A percentile compares a stretch with the other conserved stretches of the same genome.
Evolutionary conservation across 1,140 invertebrate genomes (phyloP).

Genomic region (Brachionus rotundiformis): DNA sequence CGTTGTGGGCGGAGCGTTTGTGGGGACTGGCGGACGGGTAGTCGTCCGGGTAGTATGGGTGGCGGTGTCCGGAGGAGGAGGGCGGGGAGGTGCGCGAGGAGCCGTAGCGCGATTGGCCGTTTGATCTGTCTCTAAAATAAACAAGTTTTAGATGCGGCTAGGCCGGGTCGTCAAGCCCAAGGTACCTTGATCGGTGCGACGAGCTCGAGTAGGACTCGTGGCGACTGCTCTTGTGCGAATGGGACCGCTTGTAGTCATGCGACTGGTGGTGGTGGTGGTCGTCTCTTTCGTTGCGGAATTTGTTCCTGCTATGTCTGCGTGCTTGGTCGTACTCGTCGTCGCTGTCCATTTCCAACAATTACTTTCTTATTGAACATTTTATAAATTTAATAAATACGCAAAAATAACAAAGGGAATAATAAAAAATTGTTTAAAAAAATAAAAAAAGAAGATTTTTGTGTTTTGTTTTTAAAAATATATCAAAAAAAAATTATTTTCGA

Average conservation of each 20-base stretch:
- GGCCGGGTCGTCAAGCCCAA: too few relatives aligned
- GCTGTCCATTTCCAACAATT: conserved; percentile 9
- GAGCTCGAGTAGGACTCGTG: background rate
- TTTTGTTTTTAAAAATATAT: too few relatives aligned
- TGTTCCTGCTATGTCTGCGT: background rate
- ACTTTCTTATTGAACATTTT: conserved; percentile 39
- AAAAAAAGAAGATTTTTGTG: background rate
- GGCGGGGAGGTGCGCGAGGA: background rate
- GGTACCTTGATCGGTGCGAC: background rate
- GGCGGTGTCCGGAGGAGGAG: background rate
- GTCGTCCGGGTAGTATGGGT: background rate
- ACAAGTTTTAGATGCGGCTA: too few relatives aligned
- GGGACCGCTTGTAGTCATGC: background rate
- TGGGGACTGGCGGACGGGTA: background rate
- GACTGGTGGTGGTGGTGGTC: background rate
- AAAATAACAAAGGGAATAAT: background rate
- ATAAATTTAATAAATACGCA: conserved; percentile 6
- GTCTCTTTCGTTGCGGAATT: conserved; percentile 41
- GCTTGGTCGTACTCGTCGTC: conserved; percentile 26
- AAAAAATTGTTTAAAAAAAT: background rate
- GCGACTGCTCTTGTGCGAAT: background rate
- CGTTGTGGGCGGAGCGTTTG: background rate
- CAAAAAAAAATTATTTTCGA: too few relatives aligned
- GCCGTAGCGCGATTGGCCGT: background rate
- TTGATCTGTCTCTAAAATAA: background rate